Evolutionary conservation across 2,888 invertebrate genomes (phyloP).

Genomic region (Scrobipalpa atriplicella): DNA sequence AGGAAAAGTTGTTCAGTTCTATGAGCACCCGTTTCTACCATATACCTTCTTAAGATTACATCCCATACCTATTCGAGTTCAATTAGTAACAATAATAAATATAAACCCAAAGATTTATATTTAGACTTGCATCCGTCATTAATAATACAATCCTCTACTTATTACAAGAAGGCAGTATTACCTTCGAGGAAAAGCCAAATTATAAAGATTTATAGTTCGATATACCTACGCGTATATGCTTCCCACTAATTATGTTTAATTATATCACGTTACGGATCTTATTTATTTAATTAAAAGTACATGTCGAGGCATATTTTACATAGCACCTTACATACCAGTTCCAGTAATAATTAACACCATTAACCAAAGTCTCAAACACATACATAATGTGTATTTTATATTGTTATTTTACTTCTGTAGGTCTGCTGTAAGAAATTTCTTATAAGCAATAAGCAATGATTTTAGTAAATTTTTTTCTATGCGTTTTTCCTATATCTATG

Average conservation of each 20-base stretch:
- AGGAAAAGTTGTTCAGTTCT: too few relatives aligned
- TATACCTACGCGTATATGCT: conserved; percentile 13
- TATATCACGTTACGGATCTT: conserved; percentile 12
- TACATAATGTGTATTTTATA: too few relatives aligned
- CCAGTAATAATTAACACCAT: too few relatives aligned
- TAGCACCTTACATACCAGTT: neutral
- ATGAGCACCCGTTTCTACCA: too few relatives aligned
- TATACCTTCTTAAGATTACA: too few relatives aligned
- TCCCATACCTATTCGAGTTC: too few relatives aligned
- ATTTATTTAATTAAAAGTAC: neutral
- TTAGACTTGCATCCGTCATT: conserved; percentile 17
- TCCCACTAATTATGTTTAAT: neutral
- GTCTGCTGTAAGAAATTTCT: too few relatives aligned
- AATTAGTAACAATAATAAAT: conserved; percentile 4
- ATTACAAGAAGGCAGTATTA: conserved; percentile 10
- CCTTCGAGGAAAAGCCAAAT: conserved; percentile 52
- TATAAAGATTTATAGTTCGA: conserved; percentile 48
- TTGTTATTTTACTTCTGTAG: too few relatives aligned
- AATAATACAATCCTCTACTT: neutral
- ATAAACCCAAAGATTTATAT: conserved; percentile 12
- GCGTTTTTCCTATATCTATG: too few relatives aligned
- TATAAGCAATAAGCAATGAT: too few relatives aligned
- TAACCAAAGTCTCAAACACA: too few relatives aligned
- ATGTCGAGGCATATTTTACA: neutral
- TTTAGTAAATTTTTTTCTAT: too few relatives aligned